Percentiles rank a stretch among this genome's conserved stretches.
phyloP scores from a whole-genome alignment of 2,888 invertebrate species.

The Volucella inflata region DNA sequence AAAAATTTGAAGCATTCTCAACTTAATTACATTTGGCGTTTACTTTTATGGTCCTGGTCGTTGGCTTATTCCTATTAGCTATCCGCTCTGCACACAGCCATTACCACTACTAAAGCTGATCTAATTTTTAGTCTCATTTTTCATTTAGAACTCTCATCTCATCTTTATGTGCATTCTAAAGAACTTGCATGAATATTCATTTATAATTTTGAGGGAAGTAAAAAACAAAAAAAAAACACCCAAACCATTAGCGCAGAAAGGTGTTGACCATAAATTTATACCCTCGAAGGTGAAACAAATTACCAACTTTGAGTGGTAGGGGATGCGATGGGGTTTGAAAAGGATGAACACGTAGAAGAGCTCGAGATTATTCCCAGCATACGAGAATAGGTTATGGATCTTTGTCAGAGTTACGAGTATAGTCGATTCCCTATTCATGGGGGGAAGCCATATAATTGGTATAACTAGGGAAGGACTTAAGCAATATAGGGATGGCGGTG shows the following conservation, averaged over 20 bases:
- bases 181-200: constrained; percentile 72
- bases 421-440: too few species aligned
- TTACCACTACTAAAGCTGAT: constrained; percentile 18
- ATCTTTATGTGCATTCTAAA: constrained; percentile 63
- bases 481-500: too few species aligned
- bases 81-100: constrained; percentile 7
- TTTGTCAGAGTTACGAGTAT: too few species aligned
- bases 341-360: too few species aligned
- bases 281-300: constrained; percentile 66
- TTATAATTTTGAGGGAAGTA: constrained; percentile 43
- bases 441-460: too few species aligned
- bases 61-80: constrained; percentile 1
- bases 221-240: constrained; percentile 21
- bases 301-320: constrained; percentile 54
- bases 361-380: too few species aligned
- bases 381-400: too few species aligned
- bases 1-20: constrained; percentile 61
- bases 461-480: too few species aligned
- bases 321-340: not conserved
- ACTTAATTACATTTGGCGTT: constrained; percentile 72
- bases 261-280: constrained; percentile 72
- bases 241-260: constrained; percentile 30
- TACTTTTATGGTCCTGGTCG: constrained; percentile 6
- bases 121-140: constrained; percentile 62
- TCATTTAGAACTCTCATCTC: constrained; percentile 49